Evolutionary conservation across 2,113 vertebrate species (phyloP), one percentile per base, ranked within the genome.

Genomic region (Rhinolophus ferrumequinum): DNA sequence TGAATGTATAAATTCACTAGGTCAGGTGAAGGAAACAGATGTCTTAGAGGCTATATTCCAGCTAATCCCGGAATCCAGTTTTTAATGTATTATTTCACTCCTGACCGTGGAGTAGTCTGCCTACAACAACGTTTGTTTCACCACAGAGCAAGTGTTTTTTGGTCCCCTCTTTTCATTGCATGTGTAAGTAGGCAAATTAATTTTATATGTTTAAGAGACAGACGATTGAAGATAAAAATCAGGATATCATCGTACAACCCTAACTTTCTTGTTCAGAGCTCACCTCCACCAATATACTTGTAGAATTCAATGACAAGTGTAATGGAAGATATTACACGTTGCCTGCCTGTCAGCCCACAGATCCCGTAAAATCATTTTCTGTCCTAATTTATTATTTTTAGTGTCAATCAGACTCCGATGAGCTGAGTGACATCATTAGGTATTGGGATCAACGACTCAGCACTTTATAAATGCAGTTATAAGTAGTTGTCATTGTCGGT

Each of bases 381-480:
- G 98, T 98, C 99, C 98, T 97, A 98, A 98, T 98, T 98, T 98
- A 99, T 99, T 99, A 98, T 98, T 98, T 99, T 99, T 99, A 98
- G 98, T 99, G 98, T 99, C 99, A 98, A 98, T 99, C 99, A 99
- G 97, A 88, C 96, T 97, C 97, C 0, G 89, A 98, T 94, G 96
- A 98, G 98, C 98, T 97, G 98, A 98, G 97, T 98, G 98, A 98
- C 98, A 98, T 98, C 98, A 98, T 99, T 98, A 98, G 97, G 98
- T 97, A 93, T 84, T 88, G 93, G 98, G 99, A 99, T 96, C 97
- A 96, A 97, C 98, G 97, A 99, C 98, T 99, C 99, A 99, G 99
- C 99, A 98, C 97, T 99, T 99, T 98, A 96, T 97, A 98, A 98
- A 98, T 88, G 98, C 98, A 98, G 98, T 98, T 98, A n/a, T 99